These are phyloP conservation scores for Tolmerus cingulatus DNA, from an alignment of 2,888 invertebrate genomes.

Conservation along the genomic window DNA sequence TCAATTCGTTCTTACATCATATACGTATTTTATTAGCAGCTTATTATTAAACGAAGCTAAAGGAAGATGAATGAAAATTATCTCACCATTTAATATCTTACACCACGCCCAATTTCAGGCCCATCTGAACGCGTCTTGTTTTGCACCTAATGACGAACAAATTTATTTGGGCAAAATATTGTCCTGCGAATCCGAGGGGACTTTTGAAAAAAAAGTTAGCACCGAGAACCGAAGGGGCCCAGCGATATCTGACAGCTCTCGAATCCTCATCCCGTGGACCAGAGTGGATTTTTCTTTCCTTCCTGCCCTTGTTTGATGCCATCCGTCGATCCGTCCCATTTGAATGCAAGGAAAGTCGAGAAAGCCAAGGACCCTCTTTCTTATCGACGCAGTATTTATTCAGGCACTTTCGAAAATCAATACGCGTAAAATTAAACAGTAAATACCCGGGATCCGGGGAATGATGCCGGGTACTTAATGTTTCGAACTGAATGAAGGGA, in stretches of 20 bases:
- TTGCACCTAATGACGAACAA: neutral
- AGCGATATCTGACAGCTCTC: neutral
- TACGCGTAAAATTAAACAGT: slow-evolving; percentile 64
- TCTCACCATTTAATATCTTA: neutral
- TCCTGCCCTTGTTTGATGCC: neutral
- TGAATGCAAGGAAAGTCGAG: slow-evolving; percentile 25
- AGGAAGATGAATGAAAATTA: too few species aligned
- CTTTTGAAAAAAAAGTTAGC: neutral
- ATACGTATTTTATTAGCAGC: too few species aligned
- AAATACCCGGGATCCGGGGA: slow-evolving; percentile 36
- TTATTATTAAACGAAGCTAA: too few species aligned
- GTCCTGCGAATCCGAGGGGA: neutral
- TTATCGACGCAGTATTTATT: slow-evolving; percentile 57
- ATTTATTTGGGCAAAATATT: neutral
- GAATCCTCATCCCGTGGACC: neutral
- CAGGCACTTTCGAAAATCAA: slow-evolving; percentile 64
- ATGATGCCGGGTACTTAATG: slow-evolving; percentile 32
- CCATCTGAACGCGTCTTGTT: neutral
- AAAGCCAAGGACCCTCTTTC: slow-evolving; percentile 37
- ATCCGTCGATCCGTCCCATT: slow-evolving; percentile 25
- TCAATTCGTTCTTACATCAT: too few species aligned
- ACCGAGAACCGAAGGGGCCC: neutral
- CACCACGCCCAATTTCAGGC: neutral
- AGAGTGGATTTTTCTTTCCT: neutral
- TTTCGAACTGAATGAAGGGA: slow-evolving; percentile 15